Conservation (phyloP, 2,113 vertebrate species). For the Cricetomys ansorgei region DNA sequence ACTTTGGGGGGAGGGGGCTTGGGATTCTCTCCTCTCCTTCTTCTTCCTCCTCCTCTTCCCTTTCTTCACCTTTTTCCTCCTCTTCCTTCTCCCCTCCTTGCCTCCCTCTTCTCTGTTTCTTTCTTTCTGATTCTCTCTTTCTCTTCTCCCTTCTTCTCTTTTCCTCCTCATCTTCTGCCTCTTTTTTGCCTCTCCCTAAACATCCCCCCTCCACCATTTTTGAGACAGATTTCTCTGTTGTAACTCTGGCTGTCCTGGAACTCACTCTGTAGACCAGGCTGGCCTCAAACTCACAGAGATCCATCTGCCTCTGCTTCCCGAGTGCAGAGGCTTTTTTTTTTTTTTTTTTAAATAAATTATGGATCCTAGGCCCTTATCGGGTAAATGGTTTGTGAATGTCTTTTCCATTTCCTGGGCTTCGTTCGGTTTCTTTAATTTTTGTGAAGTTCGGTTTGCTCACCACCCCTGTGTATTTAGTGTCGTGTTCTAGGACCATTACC, state of each 20-base stretch:
- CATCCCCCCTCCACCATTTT: no score
- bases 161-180: not conserved
- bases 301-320: no score
- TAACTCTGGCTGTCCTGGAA: no score
- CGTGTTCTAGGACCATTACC: not conserved
- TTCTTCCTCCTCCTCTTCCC: no score
- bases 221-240: no score
- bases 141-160: fast-evolving
- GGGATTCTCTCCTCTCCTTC: not conserved
- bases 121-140: not conserved
- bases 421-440: not conserved
- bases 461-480: not conserved
- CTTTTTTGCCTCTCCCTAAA: not conserved
- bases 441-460: not conserved
- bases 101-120: no score
- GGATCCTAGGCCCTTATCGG: not conserved
- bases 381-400: not conserved
- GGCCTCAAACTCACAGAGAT: no score
- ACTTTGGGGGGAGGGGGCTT: not conserved
- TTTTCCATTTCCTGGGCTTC: not conserved
- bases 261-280: no score
- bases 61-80: not conserved
- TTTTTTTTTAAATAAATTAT: not conserved
- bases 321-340: no score
- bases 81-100: not conserved